phyloP scores from a whole-genome alignment of 2,888 invertebrate species.

The Drosophila infuscata region DNA sequence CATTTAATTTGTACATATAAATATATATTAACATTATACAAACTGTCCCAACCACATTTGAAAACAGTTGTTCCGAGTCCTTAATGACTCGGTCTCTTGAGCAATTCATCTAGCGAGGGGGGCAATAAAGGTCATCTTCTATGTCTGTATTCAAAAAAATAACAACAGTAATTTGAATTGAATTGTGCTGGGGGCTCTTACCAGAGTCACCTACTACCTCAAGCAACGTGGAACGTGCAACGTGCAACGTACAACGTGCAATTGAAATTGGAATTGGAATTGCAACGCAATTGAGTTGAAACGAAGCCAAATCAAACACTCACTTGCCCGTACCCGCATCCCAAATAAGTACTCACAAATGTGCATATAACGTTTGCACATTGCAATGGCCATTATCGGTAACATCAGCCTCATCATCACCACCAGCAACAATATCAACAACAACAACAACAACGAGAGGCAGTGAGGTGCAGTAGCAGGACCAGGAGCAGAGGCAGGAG shows the following conservation, averaged over 20 bases:
- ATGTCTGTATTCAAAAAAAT: slow-evolving; percentile 5
- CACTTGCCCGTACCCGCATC: slow-evolving; percentile 18
- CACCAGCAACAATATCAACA: slow-evolving; percentile 38
- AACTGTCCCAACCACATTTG: background rate
- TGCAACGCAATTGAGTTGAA: slow-evolving; percentile 53
- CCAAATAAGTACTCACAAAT: slow-evolving; percentile 66
- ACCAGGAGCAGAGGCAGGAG: background rate
- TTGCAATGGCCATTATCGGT: slow-evolving; percentile 76
- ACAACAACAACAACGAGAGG: slow-evolving; percentile 30
- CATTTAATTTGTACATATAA: background rate
- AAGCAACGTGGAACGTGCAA: background rate
- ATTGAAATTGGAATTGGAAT: slow-evolving; percentile 45
- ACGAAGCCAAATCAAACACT: slow-evolving; percentile 54
- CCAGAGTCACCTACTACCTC: slow-evolving; percentile 4
- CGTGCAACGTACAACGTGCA: slow-evolving; percentile 19
- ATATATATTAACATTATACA: background rate
- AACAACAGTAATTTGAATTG: slow-evolving; percentile 3
- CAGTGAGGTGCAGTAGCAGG: background rate
- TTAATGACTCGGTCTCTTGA: slow-evolving; percentile 9
- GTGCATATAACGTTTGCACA: slow-evolving; percentile 75
- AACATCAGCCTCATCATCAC: slow-evolving; percentile 60
- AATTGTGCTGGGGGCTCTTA: slow-evolving; percentile 3
- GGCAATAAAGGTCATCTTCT: background rate
- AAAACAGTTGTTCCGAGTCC: background rate
- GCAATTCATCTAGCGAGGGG: background rate